Base-by-base conservation (phyloP, 2,888 invertebrate genomes). In the Hirtodrosophila cameraria region DNA sequence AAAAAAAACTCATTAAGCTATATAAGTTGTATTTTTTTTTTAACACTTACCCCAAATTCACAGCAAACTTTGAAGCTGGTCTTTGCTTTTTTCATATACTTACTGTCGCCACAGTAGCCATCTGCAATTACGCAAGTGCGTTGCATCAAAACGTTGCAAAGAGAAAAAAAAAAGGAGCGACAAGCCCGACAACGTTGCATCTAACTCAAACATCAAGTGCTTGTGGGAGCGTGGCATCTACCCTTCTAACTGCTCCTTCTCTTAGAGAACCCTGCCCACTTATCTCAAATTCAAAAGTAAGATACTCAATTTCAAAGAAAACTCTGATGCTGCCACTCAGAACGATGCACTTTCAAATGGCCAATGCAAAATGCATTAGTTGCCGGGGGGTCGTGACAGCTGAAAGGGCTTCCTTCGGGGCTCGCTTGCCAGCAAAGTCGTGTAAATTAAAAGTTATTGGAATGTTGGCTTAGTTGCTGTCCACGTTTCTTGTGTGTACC, bases 21-120 rank as follows among this genome's bases (percentile, higher is more conserved):
- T 85, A 64, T 79, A 86, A 86, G 64, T 69, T 73, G 60, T 42
- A 43, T 42, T 75, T 75, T 42, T 73, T 72, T 72, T 55, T 36
- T 61, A 62, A 71, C 78, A 81, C 85, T 84, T 78, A 68, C 75
- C 81, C 78, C 59, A 86, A 86, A 86, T 81, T 84, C 78, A 86
- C 58, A 64, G 82, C 75, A 78, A 81, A 84, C 78, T 84, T 77
- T 86, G 39, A 60, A 43, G 61, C 72, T 60, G 72, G 36, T 72
- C 41, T 36, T 35, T 53, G 31, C 35, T 54, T 74, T 79, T 53
- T 70, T 64, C 64, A 61, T 68, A 57, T 42, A 57, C 69, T 63
- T 6, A 20, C 11, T n/a, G 59, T 66, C 65, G 65, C 60, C 62
- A 35, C 43, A 55, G 41, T 55, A 49, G 54, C 42, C 57, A 59